Percentiles rank a stretch among this genome's conserved stretches.
phyloP scores from a whole-genome alignment of 2,113 vertebrate species.

The Chionodraco myersi region DNA sequence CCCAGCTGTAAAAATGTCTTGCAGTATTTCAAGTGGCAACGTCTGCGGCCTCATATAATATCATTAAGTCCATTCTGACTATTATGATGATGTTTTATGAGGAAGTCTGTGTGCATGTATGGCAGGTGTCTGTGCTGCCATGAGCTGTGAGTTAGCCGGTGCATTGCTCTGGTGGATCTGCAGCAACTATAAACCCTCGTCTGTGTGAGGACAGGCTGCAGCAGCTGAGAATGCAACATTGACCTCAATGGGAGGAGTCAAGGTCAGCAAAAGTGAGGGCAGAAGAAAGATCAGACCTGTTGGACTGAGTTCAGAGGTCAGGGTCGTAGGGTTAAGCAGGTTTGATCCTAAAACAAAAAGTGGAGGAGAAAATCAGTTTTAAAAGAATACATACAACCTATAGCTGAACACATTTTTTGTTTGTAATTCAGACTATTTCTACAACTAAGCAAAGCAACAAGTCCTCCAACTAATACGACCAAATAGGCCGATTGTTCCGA shows the following conservation, averaged over 20 bases:
- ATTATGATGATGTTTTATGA: constrained; percentile 10
- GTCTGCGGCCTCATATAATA: not conserved
- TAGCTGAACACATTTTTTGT: not conserved
- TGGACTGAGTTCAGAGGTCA: constrained; percentile 11
- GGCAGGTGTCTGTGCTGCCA: constrained; percentile 53
- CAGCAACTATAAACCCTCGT: constrained; percentile 34
- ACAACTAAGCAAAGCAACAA: too few relatives aligned
- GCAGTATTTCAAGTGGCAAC: constrained; percentile 33
- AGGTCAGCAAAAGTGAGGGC: constrained; percentile 53
- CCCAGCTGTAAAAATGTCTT: constrained; percentile 48
- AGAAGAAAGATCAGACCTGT: constrained; percentile 35
- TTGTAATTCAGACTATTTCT: not conserved
- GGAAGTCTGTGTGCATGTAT: constrained; percentile 10
- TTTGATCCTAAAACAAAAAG: not conserved
- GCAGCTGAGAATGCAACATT: constrained; percentile 82
- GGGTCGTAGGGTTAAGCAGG: not conserved
- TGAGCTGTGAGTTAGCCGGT: constrained; percentile 17
- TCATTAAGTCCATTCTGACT: constrained; percentile 3
- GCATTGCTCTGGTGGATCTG: constrained; percentile 22
- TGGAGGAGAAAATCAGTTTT: not conserved
- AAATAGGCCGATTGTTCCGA: too few relatives aligned
- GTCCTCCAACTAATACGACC: too few relatives aligned
- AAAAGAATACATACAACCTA: not conserved
- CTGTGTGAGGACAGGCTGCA: constrained; percentile 57
- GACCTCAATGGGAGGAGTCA: constrained; percentile 58